Base-by-base conservation (phyloP, 2,888 invertebrate genomes). In the Lycaena phlaeas region DNA sequence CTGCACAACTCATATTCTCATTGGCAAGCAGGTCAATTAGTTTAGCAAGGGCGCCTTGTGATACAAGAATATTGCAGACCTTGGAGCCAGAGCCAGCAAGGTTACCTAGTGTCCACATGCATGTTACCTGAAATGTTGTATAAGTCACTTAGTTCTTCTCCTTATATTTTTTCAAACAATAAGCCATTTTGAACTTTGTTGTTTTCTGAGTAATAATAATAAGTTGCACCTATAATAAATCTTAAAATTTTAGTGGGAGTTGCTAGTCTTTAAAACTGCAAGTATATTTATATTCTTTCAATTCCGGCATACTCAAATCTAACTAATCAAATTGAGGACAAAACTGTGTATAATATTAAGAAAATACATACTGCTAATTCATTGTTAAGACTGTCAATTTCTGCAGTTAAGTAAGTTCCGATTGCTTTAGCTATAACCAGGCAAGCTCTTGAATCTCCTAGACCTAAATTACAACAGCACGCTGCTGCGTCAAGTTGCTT, bases 391-490 rank as follows among this genome's bases (percentile, higher is more conserved):
- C 51, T 71, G 38, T 67, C 67, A 4, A 77, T 55, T 2, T 61
- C 53, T 1, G 68, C 52, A 2, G 85, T 57, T 0, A 88, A 65
- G 53, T 88, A 88, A 0, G 86, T 64, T 0, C 84, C 81, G 0
- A 77, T 69, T 1, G 73, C 69, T 54, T 84, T 87, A 0, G 79
- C 70, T 0, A 88, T 41, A 0, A 67, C 46, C 0, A 52, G 37
- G 38, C 87, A 82, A 0, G 76, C 69, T 40, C 70, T 74, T 0
- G 51, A 15, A 48, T 86, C 81, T 0, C 85, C 87, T 0, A 88
- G 61, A 0, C 87, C 72, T 38, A 88, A 57, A 57, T 88, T 88
- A 49, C 88, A 88, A 37, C 76, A 73, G 50, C 87, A 87, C 12
- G 78, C 84, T 0, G 82, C 78, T 0, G 88, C 86, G 2, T 67